Evolutionary conservation across 2,797 vertebrate species (phyloP).

Genomic region (Gambusia yucatana): DNA sequence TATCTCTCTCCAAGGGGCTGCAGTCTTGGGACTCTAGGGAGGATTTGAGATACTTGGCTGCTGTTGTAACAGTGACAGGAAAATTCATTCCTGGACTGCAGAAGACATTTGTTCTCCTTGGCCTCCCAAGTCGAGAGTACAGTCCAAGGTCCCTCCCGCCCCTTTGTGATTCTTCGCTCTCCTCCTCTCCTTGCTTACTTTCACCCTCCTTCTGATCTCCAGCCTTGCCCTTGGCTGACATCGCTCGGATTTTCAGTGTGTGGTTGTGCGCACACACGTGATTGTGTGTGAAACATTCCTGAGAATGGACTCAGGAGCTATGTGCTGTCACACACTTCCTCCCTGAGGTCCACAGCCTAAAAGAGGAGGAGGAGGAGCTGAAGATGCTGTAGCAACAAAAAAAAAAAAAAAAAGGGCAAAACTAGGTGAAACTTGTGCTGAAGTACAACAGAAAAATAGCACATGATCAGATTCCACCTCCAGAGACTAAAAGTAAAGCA

Average conservation of each 20-base stretch:
- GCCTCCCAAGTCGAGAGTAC: slow-evolving; percentile 64
- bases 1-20: slow-evolving; percentile 53
- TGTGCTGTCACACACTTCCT: slow-evolving; percentile 75
- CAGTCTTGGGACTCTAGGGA: slow-evolving; percentile 59
- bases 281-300: slow-evolving; percentile 62
- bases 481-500: not conserved
- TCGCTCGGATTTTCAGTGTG: slow-evolving; percentile 38
- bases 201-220: slow-evolving; percentile 38
- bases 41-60: slow-evolving; percentile 63
- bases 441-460: not conserved
- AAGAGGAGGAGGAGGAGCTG: slow-evolving; percentile 10
- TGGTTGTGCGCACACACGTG: slow-evolving; percentile 20
- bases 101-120: slow-evolving; percentile 69
- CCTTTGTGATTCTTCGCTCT: slow-evolving; percentile 13
- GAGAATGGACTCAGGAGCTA: slow-evolving; percentile 68
- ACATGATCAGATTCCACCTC: slow-evolving; percentile 13
- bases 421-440: slow-evolving; percentile 18
- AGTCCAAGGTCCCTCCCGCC: slow-evolving; percentile 43
- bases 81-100: slow-evolving; percentile 75
- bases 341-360: slow-evolving; percentile 41
- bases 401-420: slow-evolving; percentile 18
- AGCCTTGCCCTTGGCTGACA: slow-evolving; percentile 66
- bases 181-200: slow-evolving; percentile 26
- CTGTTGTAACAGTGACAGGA: slow-evolving; percentile 67
- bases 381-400: not conserved